Percentiles rank a stretch among this genome's conserved stretches.
Evolutionary conservation across 2,113 vertebrate genomes (phyloP).

Genomic region (Rutilus rutilus): DNA sequence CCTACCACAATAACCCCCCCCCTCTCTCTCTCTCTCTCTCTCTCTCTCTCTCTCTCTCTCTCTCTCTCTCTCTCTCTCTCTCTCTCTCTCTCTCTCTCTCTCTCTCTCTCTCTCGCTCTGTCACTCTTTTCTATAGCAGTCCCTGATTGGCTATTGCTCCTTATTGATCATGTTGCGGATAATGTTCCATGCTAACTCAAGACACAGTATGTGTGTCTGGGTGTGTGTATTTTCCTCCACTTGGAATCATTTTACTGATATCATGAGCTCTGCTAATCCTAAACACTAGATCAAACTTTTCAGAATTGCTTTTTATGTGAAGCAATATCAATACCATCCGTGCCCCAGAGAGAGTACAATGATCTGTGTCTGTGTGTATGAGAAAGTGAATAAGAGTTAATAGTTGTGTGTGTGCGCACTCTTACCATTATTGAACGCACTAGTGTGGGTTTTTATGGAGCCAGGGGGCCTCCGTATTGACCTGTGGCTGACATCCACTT

Average conservation of each 20-base stretch:
- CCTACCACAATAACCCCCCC: not conserved
- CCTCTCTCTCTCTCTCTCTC: no score
- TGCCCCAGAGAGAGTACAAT: conserved; percentile 46
- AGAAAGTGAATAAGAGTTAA: conserved; percentile 36
- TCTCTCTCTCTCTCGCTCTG: conserved; percentile 34
- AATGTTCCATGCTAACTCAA: conserved; percentile 48
- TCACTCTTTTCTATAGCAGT: conserved; percentile 30
- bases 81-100: not conserved
- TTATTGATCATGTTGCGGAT: conserved; percentile 61
- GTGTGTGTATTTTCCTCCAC: conserved; percentile 36
- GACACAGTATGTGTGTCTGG: conserved; percentile 32
- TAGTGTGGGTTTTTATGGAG: conserved; percentile 76
- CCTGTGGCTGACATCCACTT: conserved; percentile 77
- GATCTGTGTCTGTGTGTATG: conserved; percentile 35
- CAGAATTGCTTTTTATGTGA: conserved; percentile 54
- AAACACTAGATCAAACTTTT: conserved; percentile 57
- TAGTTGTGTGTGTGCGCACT: conserved; percentile 4
- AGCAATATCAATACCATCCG: conserved; percentile 59
- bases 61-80: not conserved
- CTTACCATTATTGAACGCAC: conserved; percentile 70
- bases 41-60: conserved; percentile 18
- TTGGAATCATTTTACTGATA: conserved; percentile 54
- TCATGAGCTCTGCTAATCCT: conserved; percentile 56
- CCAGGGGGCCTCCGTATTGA: conserved; percentile 69
- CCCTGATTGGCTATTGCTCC: conserved; percentile 55